phyloP scores from a whole-genome alignment of 2,888 invertebrate genomes.

The Psylliodes chrysocephalus region DNA sequence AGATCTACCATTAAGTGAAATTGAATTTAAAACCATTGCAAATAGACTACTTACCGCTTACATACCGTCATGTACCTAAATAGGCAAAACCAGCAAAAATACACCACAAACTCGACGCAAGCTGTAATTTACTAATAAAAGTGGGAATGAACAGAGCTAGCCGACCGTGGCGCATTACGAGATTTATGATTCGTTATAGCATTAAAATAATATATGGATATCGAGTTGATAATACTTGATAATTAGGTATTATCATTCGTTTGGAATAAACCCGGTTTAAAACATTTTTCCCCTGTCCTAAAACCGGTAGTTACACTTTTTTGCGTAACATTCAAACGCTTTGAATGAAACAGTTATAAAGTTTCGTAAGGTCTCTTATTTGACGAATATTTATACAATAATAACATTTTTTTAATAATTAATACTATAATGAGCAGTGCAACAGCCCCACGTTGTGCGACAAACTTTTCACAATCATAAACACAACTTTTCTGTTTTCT shows the following conservation, averaged over 20 bases:
- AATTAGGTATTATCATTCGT: slow-evolving; percentile 27
- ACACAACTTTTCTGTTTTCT: no score
- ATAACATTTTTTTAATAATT: no score
- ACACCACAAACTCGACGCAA: slow-evolving; percentile 6
- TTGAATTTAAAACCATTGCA: slow-evolving; percentile 28
- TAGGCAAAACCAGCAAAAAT: slow-evolving; percentile 5
- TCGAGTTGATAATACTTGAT: slow-evolving; percentile 37
- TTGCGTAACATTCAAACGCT: not conserved
- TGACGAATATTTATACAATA: no score
- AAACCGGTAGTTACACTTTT: not conserved
- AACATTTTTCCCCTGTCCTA: not conserved
- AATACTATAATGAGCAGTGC: no score
- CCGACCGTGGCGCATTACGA: slow-evolving; percentile 39
- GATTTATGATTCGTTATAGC: slow-evolving; percentile 33
- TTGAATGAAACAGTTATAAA: no score
- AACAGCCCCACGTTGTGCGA: no score
- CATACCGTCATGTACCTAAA: not conserved
- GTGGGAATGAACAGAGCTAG: slow-evolving; percentile 29
- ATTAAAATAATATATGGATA: slow-evolving; percentile 36
- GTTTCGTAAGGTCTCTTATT: no score
- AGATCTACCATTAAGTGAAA: slow-evolving; percentile 26
- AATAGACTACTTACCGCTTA: not conserved
- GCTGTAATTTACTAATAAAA: slow-evolving; percentile 38
- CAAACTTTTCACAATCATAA: no score
- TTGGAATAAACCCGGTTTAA: slow-evolving; percentile 10